These are phyloP conservation scores for Thymallus thymallus DNA, from an alignment of 2,113 vertebrate genomes.

Conservation along the genomic window DNA sequence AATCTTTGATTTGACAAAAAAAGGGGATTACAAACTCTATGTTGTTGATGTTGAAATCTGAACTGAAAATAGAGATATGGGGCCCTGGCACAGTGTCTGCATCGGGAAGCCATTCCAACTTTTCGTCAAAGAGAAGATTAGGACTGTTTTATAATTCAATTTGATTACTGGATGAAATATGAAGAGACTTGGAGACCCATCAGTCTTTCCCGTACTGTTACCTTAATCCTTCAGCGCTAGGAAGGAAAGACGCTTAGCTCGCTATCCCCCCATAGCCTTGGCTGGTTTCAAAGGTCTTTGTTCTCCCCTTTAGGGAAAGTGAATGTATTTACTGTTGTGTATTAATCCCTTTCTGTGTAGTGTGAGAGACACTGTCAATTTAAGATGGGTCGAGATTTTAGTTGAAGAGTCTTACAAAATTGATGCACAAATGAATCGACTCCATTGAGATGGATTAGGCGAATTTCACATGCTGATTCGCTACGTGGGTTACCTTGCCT, in stretches of 20 bases:
- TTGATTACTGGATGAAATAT: constrained; percentile 61
- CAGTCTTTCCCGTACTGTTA: constrained; percentile 58
- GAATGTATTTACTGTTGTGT: too few relatives aligned
- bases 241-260: constrained; percentile 45
- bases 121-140: constrained; percentile 60
- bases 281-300: constrained; percentile 34
- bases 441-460: background rate
- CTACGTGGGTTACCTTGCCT: constrained; percentile 40
- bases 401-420: constrained; percentile 18
- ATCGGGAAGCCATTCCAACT: constrained; percentile 39
- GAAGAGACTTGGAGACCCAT: constrained; percentile 49
- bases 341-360: too few relatives aligned
- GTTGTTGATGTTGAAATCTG: constrained; percentile 10
- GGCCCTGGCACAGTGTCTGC: constrained; percentile 18
- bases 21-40: constrained; percentile 15
- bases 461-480: constrained; percentile 55
- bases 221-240: constrained; percentile 59
- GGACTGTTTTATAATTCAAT: constrained; percentile 62
- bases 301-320: too few relatives aligned
- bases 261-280: constrained; percentile 37
- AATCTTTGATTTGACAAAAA: constrained; percentile 12
- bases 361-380: constrained; percentile 10
- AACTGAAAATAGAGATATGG: constrained; percentile 12
- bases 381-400: constrained; percentile 17
- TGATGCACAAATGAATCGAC: constrained; percentile 3